phyloP scores from a whole-genome alignment of 2,113 vertebrate genomes.

The Protomyctophum bolini region DNA sequence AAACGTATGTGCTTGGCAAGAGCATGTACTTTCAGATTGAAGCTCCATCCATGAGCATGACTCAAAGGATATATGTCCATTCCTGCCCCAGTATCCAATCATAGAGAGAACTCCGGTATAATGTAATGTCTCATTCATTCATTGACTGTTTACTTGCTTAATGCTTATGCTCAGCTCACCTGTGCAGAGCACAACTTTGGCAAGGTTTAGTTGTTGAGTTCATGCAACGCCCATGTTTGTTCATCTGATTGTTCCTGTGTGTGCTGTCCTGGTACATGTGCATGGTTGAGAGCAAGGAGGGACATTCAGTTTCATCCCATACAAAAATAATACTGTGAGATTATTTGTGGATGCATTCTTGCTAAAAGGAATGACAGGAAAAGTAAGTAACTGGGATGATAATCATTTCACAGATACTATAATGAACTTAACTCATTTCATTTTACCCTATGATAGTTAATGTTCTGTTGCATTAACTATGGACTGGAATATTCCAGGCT shows the following conservation, averaged over 20 bases:
- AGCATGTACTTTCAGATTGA: conserved; percentile 74
- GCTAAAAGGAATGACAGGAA: conserved; percentile 51
- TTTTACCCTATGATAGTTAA: not conserved
- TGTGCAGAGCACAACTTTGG: not conserved
- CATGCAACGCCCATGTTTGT: not conserved
- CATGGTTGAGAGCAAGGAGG: conserved; percentile 64
- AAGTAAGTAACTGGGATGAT: conserved; percentile 47
- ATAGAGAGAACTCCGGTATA: conserved; percentile 76
- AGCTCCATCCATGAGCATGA: conserved; percentile 19
- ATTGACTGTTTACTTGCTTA: not conserved
- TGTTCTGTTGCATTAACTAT: too few species aligned
- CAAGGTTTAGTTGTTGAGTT: too few species aligned
- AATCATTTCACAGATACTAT: too few species aligned
- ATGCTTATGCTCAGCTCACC: not conserved
- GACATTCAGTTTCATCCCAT: conserved; percentile 64
- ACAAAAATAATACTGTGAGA: conserved; percentile 57
- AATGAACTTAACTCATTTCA: not conserved
- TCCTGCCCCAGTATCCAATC: conserved; percentile 64
- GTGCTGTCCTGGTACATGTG: conserved; percentile 56
- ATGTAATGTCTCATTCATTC: not conserved
- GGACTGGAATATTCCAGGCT: too few species aligned
- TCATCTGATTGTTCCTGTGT: not conserved
- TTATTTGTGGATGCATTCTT: conserved; percentile 75
- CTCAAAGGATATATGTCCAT: conserved; percentile 67
- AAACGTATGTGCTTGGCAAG: conserved; percentile 56